These are phyloP conservation scores for Drosophila neotestacea DNA, from an alignment of 2,888 invertebrate species.

Conservation along the genomic window DNA sequence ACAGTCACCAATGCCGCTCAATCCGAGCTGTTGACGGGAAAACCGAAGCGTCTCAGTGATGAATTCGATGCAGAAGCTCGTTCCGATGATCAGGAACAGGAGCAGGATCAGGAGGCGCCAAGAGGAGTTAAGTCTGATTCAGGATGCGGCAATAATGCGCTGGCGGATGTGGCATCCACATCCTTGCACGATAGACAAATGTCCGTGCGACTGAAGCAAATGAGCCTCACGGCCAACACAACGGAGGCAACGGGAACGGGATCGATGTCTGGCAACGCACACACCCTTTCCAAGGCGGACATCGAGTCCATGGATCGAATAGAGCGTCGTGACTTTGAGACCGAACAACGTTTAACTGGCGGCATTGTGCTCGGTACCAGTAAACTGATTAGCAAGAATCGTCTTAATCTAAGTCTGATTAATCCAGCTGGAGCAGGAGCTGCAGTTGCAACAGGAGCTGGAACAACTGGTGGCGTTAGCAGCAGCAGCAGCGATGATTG, in stretches of 20 bases:
- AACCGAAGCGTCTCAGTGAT: constrained; percentile 85
- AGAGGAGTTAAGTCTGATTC: constrained; percentile 50
- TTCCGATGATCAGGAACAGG: constrained; percentile 23
- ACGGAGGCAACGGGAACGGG: constrained; percentile 17
- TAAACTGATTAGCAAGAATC: constrained; percentile 82
- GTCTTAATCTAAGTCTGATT: constrained; percentile 84
- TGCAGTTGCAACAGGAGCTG: constrained; percentile 1
- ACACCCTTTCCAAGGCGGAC: constrained; percentile 71
- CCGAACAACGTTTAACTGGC: constrained; percentile 84
- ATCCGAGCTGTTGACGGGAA: constrained; percentile 60
- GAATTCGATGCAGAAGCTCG: constrained; percentile 82
- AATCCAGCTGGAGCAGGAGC: constrained; percentile 50
- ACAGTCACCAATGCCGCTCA: constrained; percentile 24
- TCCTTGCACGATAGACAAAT: constrained; percentile 78
- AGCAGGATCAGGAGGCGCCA: constrained; percentile 9
- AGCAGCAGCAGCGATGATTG: constrained; percentile 70
- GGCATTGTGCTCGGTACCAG: constrained; percentile 83
- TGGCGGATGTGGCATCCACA: constrained; percentile 56
- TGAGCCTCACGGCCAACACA: constrained; percentile 75
- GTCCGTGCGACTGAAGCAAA: constrained; percentile 83
- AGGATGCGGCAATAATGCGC: constrained; percentile 18
- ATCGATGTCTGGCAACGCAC: not conserved
- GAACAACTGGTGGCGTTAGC: constrained; percentile 10
- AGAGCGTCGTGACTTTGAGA: constrained; percentile 85
- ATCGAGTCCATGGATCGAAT: constrained; percentile 85